A percentile compares a stretch with the other conserved stretches of the same genome.
phyloP scores from a whole-genome alignment of 2,797 vertebrate genomes.

The Eleutherodactylus coqui region DNA sequence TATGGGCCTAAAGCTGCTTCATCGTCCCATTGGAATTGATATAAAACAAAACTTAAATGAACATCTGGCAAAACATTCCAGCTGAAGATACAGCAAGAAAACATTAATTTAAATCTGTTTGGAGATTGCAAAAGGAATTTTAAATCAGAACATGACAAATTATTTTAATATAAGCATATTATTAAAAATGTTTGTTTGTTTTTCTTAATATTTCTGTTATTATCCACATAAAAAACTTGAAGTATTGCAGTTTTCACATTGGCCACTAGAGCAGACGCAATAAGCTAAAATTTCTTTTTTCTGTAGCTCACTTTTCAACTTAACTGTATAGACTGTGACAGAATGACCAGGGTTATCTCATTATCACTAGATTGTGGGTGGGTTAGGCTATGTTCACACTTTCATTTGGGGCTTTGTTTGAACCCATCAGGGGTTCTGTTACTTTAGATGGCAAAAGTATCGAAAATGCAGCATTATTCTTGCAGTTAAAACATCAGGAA shows the following conservation, averaged over 20 bases:
- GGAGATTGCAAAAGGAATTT: background rate
- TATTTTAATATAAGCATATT: background rate
- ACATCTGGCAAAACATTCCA: conserved; percentile 28
- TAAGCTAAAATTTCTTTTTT: background rate
- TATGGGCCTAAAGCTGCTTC: conserved; percentile 22
- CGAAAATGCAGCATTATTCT: too few species aligned
- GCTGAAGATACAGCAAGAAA: background rate
- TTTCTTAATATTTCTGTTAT: background rate
- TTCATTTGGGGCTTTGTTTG: background rate
- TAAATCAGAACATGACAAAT: background rate
- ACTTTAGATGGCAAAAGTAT: too few species aligned
- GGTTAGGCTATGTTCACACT: background rate
- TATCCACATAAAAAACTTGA: background rate
- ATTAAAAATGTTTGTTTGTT: background rate
- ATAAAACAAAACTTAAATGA: conserved; percentile 1
- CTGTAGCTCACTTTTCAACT: background rate
- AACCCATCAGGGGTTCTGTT: too few species aligned
- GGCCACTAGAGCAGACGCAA: background rate
- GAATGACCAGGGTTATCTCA: background rate
- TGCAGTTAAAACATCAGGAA: too few species aligned
- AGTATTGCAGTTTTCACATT: background rate
- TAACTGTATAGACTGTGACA: background rate
- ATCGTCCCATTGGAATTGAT: background rate
- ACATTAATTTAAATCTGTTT: background rate
- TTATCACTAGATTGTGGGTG: background rate